Percentiles rank a stretch among this genome's conserved stretches.
Evolutionary conservation across 2,888 invertebrate genomes (phyloP).

Genomic region (Chrysopilus asiliformis): DNA sequence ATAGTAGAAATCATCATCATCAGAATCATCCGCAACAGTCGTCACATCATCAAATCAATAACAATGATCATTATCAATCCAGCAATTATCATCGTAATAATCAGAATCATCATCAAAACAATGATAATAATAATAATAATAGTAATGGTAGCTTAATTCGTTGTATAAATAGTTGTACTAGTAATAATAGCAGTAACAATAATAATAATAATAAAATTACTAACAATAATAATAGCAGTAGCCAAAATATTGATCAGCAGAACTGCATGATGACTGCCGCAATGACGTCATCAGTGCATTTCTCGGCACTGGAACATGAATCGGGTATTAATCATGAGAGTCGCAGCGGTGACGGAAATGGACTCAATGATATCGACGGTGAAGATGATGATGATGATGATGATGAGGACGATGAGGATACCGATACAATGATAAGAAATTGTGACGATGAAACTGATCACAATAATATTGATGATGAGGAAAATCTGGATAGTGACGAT

Average conservation of each 20-base stretch:
- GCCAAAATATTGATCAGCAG: neutral
- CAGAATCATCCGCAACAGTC: slow-evolving; percentile 8
- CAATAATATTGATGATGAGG: slow-evolving; percentile 8
- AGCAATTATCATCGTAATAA: slow-evolving; percentile 3
- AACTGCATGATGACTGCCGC: neutral
- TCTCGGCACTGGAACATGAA: no score
- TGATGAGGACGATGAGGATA: slow-evolving; percentile 10
- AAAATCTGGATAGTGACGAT: neutral
- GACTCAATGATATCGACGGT: slow-evolving; percentile 1
- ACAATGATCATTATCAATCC: slow-evolving; percentile 12
- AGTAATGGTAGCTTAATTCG: slow-evolving; percentile 4
- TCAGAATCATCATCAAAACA: slow-evolving; percentile 3
- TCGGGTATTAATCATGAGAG: no score
- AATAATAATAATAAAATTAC: slow-evolving; percentile 14
- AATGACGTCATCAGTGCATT: no score
- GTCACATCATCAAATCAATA: slow-evolving; percentile 2
- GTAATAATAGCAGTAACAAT: slow-evolving; percentile 15
- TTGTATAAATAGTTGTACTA: slow-evolving; percentile 14
- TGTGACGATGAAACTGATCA: slow-evolving; percentile 10
- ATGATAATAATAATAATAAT: slow-evolving; percentile 7
- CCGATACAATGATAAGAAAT: slow-evolving; percentile 10
- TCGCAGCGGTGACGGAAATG: slow-evolving; percentile 5
- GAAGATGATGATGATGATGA: slow-evolving; percentile 4
- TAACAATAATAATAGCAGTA: slow-evolving; percentile 12
- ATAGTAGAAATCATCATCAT: neutral